A percentile compares a stretch with the other conserved stretches of the same genome.
These are phyloP conservation scores for Sphenopsis melanotis DNA, from an alignment of 2,797 vertebrate species.

Conservation along the genomic window DNA sequence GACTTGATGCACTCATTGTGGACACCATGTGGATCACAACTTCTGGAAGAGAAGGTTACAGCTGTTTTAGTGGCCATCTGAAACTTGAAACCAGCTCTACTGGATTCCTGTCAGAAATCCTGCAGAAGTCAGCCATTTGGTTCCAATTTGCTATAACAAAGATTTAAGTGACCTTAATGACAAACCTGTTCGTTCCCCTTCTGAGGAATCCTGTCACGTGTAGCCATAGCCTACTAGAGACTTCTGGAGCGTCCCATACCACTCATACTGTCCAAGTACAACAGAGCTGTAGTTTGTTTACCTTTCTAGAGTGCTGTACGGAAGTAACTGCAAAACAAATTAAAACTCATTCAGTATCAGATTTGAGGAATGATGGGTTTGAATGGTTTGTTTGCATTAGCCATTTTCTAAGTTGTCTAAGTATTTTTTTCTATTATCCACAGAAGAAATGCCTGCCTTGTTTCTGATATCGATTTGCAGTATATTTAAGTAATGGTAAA, in stretches of 20 bases:
- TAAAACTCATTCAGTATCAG: slow-evolving; percentile 51
- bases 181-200: slow-evolving; percentile 77
- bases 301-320: slow-evolving; percentile 65
- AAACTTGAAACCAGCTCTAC: slow-evolving; percentile 80
- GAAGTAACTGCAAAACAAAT: slow-evolving; percentile 63
- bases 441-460: slow-evolving; percentile 42
- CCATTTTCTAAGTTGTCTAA: slow-evolving; percentile 31
- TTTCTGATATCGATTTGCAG: slow-evolving; percentile 51
- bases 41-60: slow-evolving; percentile 81
- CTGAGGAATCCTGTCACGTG: slow-evolving; percentile 73
- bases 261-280: slow-evolving; percentile 66
- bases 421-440: neutral
- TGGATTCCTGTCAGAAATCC: slow-evolving; percentile 81
- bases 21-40: slow-evolving; percentile 86
- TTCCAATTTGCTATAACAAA: slow-evolving; percentile 84
- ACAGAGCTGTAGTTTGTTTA: slow-evolving; percentile 84
- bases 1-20: slow-evolving; percentile 83
- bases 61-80: slow-evolving; percentile 72
- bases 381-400: slow-evolving; percentile 53
- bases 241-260: slow-evolving; percentile 72
- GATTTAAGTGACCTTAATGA: slow-evolving; percentile 97
- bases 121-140: slow-evolving; percentile 81
- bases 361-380: slow-evolving; percentile 28
- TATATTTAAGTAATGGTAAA: slow-evolving; percentile 45
- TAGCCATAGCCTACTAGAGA: slow-evolving; percentile 74